These are phyloP conservation scores for Sebastiscus tertius DNA, from an alignment of 2,797 vertebrate species.

Conservation along the genomic window DNA sequence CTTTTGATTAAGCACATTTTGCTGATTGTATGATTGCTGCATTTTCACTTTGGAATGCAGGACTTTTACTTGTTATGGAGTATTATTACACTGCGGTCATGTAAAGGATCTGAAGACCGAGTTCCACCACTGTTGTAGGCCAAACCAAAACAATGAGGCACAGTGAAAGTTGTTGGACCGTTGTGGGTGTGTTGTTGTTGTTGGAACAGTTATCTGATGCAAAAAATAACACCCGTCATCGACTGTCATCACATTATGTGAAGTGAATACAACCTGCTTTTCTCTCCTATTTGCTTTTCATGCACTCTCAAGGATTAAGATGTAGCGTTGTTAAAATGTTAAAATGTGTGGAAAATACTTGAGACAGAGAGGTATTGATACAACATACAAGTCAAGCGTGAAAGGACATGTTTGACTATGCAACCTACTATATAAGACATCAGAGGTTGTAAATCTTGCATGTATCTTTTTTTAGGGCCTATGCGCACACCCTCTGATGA, in stretches of 20 bases:
- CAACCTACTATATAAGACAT: not conserved
- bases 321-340: not conserved
- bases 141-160: not conserved
- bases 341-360: not conserved
- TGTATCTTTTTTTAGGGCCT: not conserved
- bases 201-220: not conserved
- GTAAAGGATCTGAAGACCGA: not conserved
- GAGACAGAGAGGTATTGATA: not conserved
- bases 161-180: not conserved
- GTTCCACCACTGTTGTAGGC: not conserved
- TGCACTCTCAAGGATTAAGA: not conserved
- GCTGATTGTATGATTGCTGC: not conserved
- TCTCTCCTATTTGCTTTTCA: not conserved
- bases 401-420: not conserved
- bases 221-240: not conserved
- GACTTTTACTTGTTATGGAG: too few species aligned
- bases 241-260: not conserved
- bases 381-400: not conserved
- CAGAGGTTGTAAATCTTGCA: not conserved
- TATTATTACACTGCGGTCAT: too few species aligned
- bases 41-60: not conserved
- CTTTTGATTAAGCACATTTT: too few species aligned
- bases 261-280: not conserved
- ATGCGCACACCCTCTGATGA: not conserved
- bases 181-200: not conserved